Evolutionary conservation across 1,140 invertebrate species (phyloP).

Genomic region (Drosophila paulistorum): DNA sequence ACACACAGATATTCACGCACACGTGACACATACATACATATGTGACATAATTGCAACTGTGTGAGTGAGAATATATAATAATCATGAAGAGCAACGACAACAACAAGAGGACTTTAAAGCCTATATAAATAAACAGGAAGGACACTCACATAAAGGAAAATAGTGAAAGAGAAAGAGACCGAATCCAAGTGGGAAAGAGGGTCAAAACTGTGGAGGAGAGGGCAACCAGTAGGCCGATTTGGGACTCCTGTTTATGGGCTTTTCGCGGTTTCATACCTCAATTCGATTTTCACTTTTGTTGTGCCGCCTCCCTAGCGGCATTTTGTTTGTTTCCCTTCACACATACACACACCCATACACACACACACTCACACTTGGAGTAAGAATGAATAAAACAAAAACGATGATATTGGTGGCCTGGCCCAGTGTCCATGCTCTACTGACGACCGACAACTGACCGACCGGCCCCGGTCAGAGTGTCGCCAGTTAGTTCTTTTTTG

Average conservation of each 20-base stretch:
- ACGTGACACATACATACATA: slow-evolving; percentile 42
- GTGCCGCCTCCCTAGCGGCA: slow-evolving; percentile 55
- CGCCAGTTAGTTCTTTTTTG: slow-evolving; percentile 46
- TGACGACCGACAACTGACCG: neutral
- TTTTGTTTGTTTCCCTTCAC: slow-evolving; percentile 43
- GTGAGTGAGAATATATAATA: slow-evolving; percentile 57
- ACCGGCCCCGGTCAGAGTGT: slow-evolving; percentile 55
- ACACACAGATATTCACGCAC: slow-evolving; percentile 66
- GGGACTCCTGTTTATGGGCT: slow-evolving; percentile 27
- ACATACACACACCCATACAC: neutral
- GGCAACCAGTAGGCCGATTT: slow-evolving; percentile 10
- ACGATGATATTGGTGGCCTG: slow-evolving; percentile 10
- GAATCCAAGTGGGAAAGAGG: too few species aligned
- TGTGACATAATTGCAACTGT: slow-evolving; percentile 8
- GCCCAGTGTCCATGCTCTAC: neutral
- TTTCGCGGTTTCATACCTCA: slow-evolving; percentile 52
- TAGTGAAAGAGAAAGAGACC: neutral
- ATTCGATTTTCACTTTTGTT: slow-evolving; percentile 66
- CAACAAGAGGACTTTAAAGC: slow-evolving; percentile 55
- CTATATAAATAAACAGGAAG: slow-evolving; percentile 43
- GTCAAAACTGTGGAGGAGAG: neutral
- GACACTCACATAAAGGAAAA: slow-evolving; percentile 20
- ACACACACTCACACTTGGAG: neutral
- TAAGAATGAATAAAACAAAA: neutral
- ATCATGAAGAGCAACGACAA: slow-evolving; percentile 46